Evolutionary conservation across 2,113 vertebrate genomes (phyloP), one percentile per base, ranked within the genome.

Genomic region (human): DNA sequence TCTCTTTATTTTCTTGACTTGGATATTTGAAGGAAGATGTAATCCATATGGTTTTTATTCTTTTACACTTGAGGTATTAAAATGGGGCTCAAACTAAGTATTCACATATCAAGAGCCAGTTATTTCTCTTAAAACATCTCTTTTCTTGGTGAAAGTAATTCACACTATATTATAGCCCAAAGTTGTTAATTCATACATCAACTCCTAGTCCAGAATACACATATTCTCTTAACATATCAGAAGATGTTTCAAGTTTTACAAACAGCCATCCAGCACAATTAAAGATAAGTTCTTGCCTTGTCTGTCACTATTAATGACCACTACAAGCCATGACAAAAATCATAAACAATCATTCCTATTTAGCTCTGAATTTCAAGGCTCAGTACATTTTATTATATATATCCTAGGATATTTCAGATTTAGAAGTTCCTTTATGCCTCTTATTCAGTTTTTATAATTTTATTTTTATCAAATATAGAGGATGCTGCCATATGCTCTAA

Each of bases 391-490:
- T 18, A 48, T 38, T 97, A 7, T 57, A 79, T 80, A 64, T 93
- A 76, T 73, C 52, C 82, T 61, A 23, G 8, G 14, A 86, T 50
- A 83, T 9, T 78, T 48, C 48, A 89, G 68, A 92, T 70, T 87
- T 83, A 76, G 32, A 91, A 66, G 25, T 76, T 81, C 30, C 59
- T 91, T 83, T 89, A 80, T 25, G 59, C 11, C 22, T 94, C 78
- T 79, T 85, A 85, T 30, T 92, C 30, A 94, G 14, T 55, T 93
- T 96, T 88, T 73, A 97, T 38, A 94, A 81, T 72, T 95, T 96
- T 97, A 79, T 92, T 98, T 98, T 98, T 93, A 93, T 94, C 38
- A 84, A 97, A 95, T 97, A 95, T 20, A 97, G 59, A 20, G 30
- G 97, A 38, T 78, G 96, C 48, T 73, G 97, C 95, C 20, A 50